Percentiles rank a stretch among this genome's conserved stretches.
These are phyloP conservation scores for Platanista minor DNA, from an alignment of 2,113 vertebrate genomes.

Conservation along the genomic window DNA sequence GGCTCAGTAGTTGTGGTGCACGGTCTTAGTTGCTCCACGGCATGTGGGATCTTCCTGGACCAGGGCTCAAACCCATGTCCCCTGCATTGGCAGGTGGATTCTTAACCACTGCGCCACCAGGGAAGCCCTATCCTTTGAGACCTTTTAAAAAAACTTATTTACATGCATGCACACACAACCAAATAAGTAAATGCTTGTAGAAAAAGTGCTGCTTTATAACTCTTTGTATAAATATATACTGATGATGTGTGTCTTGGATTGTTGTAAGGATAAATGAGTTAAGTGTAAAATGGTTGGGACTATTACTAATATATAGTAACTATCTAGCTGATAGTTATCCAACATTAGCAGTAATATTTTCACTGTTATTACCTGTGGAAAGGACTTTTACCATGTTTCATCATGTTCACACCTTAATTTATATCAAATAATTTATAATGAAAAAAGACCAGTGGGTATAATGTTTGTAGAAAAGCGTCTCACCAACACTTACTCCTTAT, in stretches of 20 bases:
- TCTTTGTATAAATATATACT: neutral
- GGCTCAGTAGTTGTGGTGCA: too few species aligned
- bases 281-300: neutral
- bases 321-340: neutral
- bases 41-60: too few species aligned
- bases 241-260: neutral
- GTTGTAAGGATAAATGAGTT: neutral
- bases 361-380: neutral
- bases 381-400: neutral
- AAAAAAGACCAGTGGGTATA: neutral
- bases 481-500: neutral
- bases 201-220: neutral
- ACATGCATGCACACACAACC: neutral
- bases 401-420: neutral
- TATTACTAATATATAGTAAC: neutral
- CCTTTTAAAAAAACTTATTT: neutral
- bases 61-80: too few species aligned
- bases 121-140: neutral
- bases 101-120: too few species aligned
- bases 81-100: too few species aligned
- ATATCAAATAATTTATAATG: neutral
- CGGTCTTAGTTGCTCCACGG: too few species aligned
- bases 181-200: neutral
- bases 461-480: neutral
- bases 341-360: neutral